Base-by-base conservation (phyloP, 1,140 invertebrate species). In the Pseudomyrmex sp. region DNA sequence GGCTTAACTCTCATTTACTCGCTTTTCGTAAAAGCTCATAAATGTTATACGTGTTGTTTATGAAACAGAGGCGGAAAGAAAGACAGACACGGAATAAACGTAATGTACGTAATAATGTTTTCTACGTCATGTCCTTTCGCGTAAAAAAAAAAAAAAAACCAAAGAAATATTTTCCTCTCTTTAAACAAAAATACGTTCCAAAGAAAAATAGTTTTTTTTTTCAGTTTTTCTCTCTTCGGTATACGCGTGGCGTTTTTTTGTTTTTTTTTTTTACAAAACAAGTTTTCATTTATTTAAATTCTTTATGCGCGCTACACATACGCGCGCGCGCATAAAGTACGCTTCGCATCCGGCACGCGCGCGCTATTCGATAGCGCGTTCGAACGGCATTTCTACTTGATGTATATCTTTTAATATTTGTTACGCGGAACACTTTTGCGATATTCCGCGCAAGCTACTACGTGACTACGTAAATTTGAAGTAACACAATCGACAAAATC, bases 381-480 rank as follows among this genome's bases (percentile, higher is more conserved):
- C 20, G 20, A 62, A 62, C 12, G 2, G 15, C 13, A 7, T n/a
- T 65, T 65, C 15, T 12, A 46, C 12, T 69, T 52, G 59, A 65
- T 35, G 65, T 48, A n/a, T n/a, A 20, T 12, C 50, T 9, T 52
- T 82, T 52, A 75, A 80, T 48, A 63, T 74, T 63, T 50, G 48
- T 46, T n/a, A 26, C 18, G 35, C n/a, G 58, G 62, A 63, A 18
- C 66, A 72, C 35, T 72, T 70, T 70, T 48, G 68, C 65, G 56
- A 70, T 63, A 58, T 62, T 26, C 18, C 70, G 15, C 4, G 12
- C 52, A 5, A 35, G 35, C 35, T 35, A 7, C 35, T 35, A 59
- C 70, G 79, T 66, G 70, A 44, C 35, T 44, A 44, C 61, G 5
- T 35, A 35, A 82, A 82, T 82, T 82, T 75, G 48, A 75, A 18